phyloP scores from a whole-genome alignment of 2,888 invertebrate genomes.

The Rhingia campestris region DNA sequence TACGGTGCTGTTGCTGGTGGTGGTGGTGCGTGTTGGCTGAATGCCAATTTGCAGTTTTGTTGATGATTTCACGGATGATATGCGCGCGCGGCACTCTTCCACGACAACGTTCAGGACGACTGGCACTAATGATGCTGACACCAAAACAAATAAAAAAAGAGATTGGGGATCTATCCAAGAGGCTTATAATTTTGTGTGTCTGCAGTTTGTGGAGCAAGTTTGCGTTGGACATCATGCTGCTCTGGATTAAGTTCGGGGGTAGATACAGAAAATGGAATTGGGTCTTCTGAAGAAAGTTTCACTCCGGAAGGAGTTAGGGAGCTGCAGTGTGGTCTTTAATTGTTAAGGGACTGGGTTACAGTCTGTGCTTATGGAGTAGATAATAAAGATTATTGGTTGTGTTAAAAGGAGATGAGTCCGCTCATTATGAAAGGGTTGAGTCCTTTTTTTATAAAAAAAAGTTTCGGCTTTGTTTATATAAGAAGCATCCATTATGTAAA shows the following conservation, averaged over 20 bases:
- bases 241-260: constrained; percentile 34
- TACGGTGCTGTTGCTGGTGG: neutral
- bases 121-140: constrained; percentile 71
- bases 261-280: constrained; percentile 5
- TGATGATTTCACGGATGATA: constrained; percentile 65
- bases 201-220: constrained; percentile 28
- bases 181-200: constrained; percentile 1
- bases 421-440: too few relatives aligned
- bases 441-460: too few relatives aligned
- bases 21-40: constrained; percentile 30
- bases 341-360: neutral
- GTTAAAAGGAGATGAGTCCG: too few relatives aligned
- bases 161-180: constrained; percentile 21
- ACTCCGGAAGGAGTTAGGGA: too few relatives aligned
- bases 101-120: constrained; percentile 5
- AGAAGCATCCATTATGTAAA: too few relatives aligned
- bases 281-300: constrained; percentile 26
- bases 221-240: constrained; percentile 31
- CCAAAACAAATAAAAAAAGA: constrained; percentile 7
- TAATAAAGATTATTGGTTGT: too few relatives aligned
- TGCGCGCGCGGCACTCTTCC: constrained; percentile 7
- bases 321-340: neutral
- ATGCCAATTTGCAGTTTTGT: constrained; percentile 71
- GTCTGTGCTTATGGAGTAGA: too few relatives aligned
- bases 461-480: too few relatives aligned